Conservation (phyloP, 64 coral and sea anemone genomes). For the Montipora cactus region DNA sequence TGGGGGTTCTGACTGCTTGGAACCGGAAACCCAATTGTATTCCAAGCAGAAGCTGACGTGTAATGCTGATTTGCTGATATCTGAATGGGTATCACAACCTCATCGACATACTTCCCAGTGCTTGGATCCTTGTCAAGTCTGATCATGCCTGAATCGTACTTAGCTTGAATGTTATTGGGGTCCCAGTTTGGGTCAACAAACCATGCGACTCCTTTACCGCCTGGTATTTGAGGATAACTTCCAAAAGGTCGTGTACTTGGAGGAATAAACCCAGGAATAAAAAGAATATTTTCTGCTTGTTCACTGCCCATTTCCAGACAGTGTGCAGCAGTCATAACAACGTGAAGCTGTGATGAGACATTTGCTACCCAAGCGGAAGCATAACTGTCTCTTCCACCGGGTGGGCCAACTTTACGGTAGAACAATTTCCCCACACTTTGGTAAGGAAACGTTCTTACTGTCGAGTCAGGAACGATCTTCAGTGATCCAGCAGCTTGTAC, state of each 20-base stretch:
- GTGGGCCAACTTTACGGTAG: not conserved
- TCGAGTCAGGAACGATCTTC: not conserved
- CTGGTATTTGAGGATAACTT: not conserved
- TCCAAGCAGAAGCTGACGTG: not conserved
- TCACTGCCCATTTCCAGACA: not conserved
- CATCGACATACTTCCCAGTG: not conserved
- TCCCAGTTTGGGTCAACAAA: not conserved
- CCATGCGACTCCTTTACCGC: not conserved
- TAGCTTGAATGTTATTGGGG: not conserved
- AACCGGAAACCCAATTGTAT: not conserved
- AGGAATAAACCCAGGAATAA: not conserved
- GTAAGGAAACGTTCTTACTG: not conserved
- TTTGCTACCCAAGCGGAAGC: not conserved
- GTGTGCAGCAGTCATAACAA: not conserved
- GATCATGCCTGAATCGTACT: not conserved
- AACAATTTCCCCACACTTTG: not conserved
- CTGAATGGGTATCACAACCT: not conserved
- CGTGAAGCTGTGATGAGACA: not conserved
- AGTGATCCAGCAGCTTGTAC: slow-evolving; percentile 2
- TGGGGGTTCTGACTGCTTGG: not conserved
- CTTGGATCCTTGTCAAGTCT: not conserved
- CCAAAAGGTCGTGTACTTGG: not conserved
- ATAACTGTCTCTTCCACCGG: not conserved
- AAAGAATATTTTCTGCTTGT: not conserved
- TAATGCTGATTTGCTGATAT: not conserved